Percentiles rank a stretch among this genome's conserved stretches.
phyloP scores from a whole-genome alignment of 2,113 vertebrate species.

The Nothobranchius furzeri region DNA sequence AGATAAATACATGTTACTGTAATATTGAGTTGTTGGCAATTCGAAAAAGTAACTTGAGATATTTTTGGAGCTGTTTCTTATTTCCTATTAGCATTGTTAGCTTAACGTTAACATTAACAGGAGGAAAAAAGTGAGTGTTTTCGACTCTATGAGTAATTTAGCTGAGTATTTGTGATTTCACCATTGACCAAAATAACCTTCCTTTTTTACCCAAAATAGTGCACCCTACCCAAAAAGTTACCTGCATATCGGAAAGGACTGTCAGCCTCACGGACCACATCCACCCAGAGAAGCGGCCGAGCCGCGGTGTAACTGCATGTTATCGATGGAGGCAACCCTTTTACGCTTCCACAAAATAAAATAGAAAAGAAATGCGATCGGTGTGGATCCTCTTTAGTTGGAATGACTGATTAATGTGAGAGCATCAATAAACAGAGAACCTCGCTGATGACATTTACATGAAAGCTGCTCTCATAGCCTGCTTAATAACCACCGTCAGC shows the following conservation, averaged over 20 bases:
- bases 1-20: too few species aligned
- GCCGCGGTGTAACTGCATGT: constrained; percentile 2
- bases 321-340: constrained; percentile 13
- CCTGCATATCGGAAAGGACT: neutral
- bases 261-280: neutral
- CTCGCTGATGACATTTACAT: constrained; percentile 50
- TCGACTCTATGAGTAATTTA: too few species aligned
- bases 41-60: too few species aligned
- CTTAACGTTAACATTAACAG: too few species aligned
- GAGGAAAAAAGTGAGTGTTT: too few species aligned
- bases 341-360: constrained; percentile 20
- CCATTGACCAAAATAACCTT: too few species aligned
- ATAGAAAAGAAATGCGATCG: constrained; percentile 1
- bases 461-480: constrained; percentile 43
- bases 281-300: neutral
- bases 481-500: constrained; percentile 52
- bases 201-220: too few species aligned
- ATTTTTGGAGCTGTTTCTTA: too few species aligned
- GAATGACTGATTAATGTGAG: constrained; percentile 36
- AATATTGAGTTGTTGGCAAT: too few species aligned
- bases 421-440: constrained; percentile 48
- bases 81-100: too few species aligned
- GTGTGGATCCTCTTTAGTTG: constrained; percentile 21
- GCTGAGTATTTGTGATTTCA: too few species aligned
- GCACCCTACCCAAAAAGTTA: too few species aligned